Evolutionary conservation across 37 sponge, comb jelly and placozoan genomes (phyloP).

Genomic region (Cliona cf. orientalis): DNA sequence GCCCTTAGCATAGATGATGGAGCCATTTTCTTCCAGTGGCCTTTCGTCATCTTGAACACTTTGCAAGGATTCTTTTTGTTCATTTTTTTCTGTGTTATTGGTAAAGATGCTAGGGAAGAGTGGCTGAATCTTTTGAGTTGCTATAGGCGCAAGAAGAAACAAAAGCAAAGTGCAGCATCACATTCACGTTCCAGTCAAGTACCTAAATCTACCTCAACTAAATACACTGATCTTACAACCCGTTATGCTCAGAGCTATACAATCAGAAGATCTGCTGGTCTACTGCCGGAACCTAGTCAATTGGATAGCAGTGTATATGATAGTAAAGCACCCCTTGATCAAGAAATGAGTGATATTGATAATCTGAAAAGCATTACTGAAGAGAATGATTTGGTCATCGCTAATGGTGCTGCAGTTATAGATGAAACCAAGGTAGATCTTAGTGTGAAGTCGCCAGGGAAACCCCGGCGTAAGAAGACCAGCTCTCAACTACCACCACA

Average conservation of each 20-base stretch:
- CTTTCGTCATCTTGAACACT: constrained; percentile 52
- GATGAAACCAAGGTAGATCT: background rate
- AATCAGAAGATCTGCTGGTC: constrained; percentile 6
- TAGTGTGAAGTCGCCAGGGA: too few relatives aligned
- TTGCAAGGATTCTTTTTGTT: constrained; percentile 60
- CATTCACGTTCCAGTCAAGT: background rate
- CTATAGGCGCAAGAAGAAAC: background rate
- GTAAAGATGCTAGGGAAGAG: constrained; percentile 44
- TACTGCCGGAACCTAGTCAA: background rate
- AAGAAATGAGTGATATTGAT: background rate
- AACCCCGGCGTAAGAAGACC: too few relatives aligned
- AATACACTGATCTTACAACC: constrained; percentile 5
- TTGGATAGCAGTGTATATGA: constrained; percentile 6
- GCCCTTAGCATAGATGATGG: constrained; percentile 38
- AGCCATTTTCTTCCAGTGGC: constrained; percentile 40
- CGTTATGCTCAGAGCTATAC: background rate
- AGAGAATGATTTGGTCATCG: background rate
- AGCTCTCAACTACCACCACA: constrained; percentile 40
- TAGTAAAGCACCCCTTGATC: background rate
- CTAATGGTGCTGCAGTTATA: background rate
- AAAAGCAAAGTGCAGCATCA: background rate
- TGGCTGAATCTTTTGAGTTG: constrained; percentile 50
- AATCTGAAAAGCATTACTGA: background rate
- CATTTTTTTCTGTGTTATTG: constrained; percentile 63
- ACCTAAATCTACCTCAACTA: background rate